phyloP scores from a whole-genome alignment of 1,140 invertebrate genomes.

The Scaptomyza hsui region DNA sequence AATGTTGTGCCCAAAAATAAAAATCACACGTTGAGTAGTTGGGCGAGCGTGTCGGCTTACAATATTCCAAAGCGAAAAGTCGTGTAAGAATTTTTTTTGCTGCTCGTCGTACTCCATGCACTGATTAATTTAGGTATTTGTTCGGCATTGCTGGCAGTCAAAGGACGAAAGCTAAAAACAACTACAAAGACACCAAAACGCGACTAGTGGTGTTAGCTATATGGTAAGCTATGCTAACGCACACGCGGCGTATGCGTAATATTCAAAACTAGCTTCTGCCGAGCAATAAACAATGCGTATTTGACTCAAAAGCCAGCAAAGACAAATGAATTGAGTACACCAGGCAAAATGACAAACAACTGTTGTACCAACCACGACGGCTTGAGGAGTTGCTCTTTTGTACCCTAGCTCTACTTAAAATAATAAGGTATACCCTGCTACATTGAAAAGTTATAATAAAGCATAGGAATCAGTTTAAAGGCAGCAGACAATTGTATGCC shows the following conservation, averaged over 20 bases:
- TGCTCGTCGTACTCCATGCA: conserved; percentile 38
- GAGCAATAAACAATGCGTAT: conserved; percentile 29
- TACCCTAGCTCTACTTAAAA: too few relatives aligned
- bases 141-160: conserved; percentile 39
- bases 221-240: conserved; percentile 44
- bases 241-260: conserved; percentile 66
- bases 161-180: conserved; percentile 23
- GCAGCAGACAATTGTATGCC: too few relatives aligned
- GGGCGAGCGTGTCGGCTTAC: conserved; percentile 57
- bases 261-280: conserved; percentile 24
- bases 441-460: too few relatives aligned
- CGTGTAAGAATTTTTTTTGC: conserved; percentile 66
- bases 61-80: conserved; percentile 82
- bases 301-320: conserved; percentile 22
- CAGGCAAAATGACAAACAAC: conserved; percentile 62
- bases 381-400: not conserved
- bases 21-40: conserved; percentile 5
- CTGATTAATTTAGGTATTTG: conserved; percentile 80
- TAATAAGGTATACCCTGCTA: too few relatives aligned
- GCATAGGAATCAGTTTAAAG: too few relatives aligned
- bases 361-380: conserved; percentile 40
- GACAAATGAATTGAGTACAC: conserved; percentile 47
- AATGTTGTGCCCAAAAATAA: conserved; percentile 28
- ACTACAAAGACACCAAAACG: conserved; percentile 1
- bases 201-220: not conserved